Base-by-base conservation (phyloP, 1,140 invertebrate species). In the Meteorus sp. region DNA sequence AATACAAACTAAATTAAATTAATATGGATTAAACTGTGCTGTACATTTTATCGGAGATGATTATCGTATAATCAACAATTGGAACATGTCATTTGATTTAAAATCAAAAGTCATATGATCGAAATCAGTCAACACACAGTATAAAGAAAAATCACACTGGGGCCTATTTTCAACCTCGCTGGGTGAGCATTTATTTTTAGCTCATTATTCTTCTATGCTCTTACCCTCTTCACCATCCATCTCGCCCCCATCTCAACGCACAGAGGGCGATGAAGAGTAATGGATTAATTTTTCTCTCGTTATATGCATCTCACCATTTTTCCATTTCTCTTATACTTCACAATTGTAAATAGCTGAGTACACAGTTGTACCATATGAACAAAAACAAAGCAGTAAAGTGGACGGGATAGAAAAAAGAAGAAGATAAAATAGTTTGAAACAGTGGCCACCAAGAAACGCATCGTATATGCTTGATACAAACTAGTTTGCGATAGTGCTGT, bases 151-250 rank as follows among this genome's bases (percentile, higher is more conserved):
- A 43, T 43, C 17, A 19, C n/a, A 11, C n/a, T 31, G 17, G 35
- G 23, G 23, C 17, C 15, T 51, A 35, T 33, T 37, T 37, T 37
- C 27, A 22, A n/a, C 15, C 20, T 29, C 27, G 27, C 27, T 25
- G 29, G 27, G 27, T 31, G 22, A 20, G 44, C 8, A 15, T 47
- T 47, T 47, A 47, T 47, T 48, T 48, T 31, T 48, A 48, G 45
- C 6, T 48, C 29, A 48, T 31, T 48, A 48, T 48, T 31, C 31
- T n/a, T n/a, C n/a, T n/a, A n/a, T n/a, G n/a, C 45, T 48, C 22
- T 17, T 13, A 48, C 27, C 27, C 27, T 27, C 45, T 48, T 8
- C 17, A 7, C n/a, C n/a, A n/a, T n/a, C n/a, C n/a, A n/a, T n/a
- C n/a, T n/a, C n/a, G n/a, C n/a, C n/a, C n/a, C n/a, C n/a, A n/a